phyloP scores from a whole-genome alignment of 1,140 invertebrate species.

The Zaprionus africanus region DNA sequence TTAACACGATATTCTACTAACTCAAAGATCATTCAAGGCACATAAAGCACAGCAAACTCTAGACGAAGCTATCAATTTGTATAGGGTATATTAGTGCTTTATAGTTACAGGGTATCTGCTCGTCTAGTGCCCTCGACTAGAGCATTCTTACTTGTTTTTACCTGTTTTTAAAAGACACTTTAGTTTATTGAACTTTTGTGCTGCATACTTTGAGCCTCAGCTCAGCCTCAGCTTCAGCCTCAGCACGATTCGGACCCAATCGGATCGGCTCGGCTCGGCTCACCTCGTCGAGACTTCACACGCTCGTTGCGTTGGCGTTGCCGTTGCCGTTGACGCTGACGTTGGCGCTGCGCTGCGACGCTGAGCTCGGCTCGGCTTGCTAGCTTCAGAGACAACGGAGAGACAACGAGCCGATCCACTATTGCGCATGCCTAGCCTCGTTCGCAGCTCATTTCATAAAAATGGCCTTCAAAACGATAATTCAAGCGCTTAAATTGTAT shows the following conservation, averaged over 20 bases:
- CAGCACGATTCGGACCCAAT: neutral
- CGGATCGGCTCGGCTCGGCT: slow-evolving; percentile 29
- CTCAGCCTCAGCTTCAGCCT: slow-evolving; percentile 21
- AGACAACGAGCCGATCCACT: slow-evolving; percentile 41
- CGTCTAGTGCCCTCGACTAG: slow-evolving; percentile 23
- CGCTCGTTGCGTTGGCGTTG: slow-evolving; percentile 63
- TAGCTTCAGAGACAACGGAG: neutral
- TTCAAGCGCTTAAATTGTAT: slow-evolving; percentile 80
- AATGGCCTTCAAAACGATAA: slow-evolving; percentile 83
- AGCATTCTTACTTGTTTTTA: slow-evolving; percentile 61
- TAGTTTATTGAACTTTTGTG: slow-evolving; percentile 81
- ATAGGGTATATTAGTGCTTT: slow-evolving; percentile 11
- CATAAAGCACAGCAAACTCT: neutral
- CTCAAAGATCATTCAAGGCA: too few species aligned
- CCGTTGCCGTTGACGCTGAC: slow-evolving; percentile 53
- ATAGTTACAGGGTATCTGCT: slow-evolving; percentile 23
- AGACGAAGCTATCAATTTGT: neutral
- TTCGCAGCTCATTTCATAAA: slow-evolving; percentile 71
- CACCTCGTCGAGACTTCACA: slow-evolving; percentile 32
- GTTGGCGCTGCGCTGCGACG: neutral
- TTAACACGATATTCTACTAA: too few species aligned
- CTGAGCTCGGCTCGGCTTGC: slow-evolving; percentile 5
- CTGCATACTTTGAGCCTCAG: slow-evolving; percentile 66
- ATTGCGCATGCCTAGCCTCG: slow-evolving; percentile 78
- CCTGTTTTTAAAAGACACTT: slow-evolving; percentile 78